Base-by-base conservation (phyloP, 1,140 invertebrate genomes). In the Aricia agestis region DNA sequence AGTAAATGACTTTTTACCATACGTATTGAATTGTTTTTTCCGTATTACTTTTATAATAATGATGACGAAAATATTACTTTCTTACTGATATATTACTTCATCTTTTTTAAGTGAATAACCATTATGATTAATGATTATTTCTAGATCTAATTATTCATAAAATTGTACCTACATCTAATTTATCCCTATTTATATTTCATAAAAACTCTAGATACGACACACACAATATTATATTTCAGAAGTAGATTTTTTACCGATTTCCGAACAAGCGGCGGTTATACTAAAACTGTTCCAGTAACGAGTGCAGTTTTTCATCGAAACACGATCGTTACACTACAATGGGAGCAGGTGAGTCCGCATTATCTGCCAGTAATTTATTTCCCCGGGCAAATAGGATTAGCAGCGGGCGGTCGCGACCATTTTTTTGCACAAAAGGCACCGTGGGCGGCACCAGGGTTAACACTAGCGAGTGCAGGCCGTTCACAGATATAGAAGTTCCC, bases 291-390 rank as follows among this genome's bases (percentile, higher is more conserved):
- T 52, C 45, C 6, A 15, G 3, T 36, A 36, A 36, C 45, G 45
- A 11, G 45, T 52, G 45, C 45, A 52, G 45, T 52, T 52, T 52
- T 52, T 52, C 45, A 52, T 52, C 45, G 45, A 4, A 15, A 13
- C 45, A 9, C 45, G 45, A 52, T 52, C 45, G 45, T 52, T 52
- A 52, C 45, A 52, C 13, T 52, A 52, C 45, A 52, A 52, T 52
- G 18, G 65, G 6, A 41, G 25, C 65, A 66, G 65, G 65, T 74
- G 72, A 69, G 63, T 41, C 25, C 67, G 59, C 67, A 74, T 71
- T 74, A 74, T 74, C 57, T 65, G 69, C 69, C 9, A 42, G 69
- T 74, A 74, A 74, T 74, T 70, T 74, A 74, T 74, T 68, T 74
- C 68, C 65, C 70, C 41, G 19, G 67, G 66, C 72, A 73, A 73